phyloP scores from a whole-genome alignment of 2,113 vertebrate species.

The Nematolebias whitei region DNA sequence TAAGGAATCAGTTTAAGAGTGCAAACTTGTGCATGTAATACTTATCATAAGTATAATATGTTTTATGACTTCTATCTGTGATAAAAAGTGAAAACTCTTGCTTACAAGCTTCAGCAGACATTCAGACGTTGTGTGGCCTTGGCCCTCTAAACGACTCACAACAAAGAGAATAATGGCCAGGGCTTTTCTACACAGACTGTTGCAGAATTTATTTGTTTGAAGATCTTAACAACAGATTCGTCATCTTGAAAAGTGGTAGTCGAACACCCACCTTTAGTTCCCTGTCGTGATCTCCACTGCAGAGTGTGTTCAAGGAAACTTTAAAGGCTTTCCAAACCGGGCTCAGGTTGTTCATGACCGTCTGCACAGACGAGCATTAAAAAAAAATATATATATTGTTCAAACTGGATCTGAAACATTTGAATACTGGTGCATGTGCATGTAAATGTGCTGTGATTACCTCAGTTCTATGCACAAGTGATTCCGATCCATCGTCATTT shows the following conservation, averaged over 20 bases:
- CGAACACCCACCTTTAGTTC: constrained; percentile 78
- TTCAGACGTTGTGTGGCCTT: constrained; percentile 19
- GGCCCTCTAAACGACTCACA: constrained; percentile 7
- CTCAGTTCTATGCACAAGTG: constrained; percentile 97
- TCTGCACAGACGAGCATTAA: constrained; percentile 75
- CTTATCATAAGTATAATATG: neutral
- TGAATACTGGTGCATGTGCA: neutral
- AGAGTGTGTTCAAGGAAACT: constrained; percentile 96
- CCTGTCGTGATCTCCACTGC: constrained; percentile 90
- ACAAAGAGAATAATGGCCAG: neutral
- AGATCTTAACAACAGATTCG: no score
- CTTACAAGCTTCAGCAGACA: constrained; percentile 7
- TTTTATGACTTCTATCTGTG: constrained; percentile 18
- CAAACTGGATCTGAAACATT: neutral
- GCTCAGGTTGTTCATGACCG: constrained; percentile 98
- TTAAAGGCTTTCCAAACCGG: constrained; percentile 98
- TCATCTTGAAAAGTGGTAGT: no score
- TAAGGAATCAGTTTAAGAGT: no score
- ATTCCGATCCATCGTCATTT: constrained; percentile 95
- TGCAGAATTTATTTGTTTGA: neutral
- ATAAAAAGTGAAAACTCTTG: neutral
- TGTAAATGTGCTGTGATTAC: constrained; percentile 62
- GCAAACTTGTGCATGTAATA: neutral
- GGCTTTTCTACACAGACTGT: neutral
- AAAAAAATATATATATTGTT: constrained; percentile 1